Percentiles rank a stretch among this genome's conserved stretches.
phyloP scores from a whole-genome alignment of 2,888 invertebrate species.

The Philopedon plagiatum region DNA sequence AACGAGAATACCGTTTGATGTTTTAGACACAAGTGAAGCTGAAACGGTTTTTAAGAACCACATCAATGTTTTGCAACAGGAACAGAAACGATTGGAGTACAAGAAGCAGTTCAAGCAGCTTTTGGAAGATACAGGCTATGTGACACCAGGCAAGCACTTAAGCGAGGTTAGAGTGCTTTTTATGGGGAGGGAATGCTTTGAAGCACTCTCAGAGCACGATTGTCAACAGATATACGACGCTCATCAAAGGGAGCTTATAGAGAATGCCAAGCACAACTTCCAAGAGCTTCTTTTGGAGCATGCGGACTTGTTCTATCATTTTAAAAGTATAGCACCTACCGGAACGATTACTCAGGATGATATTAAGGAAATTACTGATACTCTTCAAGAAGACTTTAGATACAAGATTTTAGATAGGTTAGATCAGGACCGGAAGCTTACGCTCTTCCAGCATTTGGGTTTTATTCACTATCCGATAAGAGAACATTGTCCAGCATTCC shows the following conservation, averaged over 20 bases:
- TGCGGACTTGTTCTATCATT: conserved; percentile 93
- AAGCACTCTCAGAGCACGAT: conserved; percentile 90
- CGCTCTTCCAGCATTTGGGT: conserved; percentile 95
- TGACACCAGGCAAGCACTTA: conserved; percentile 94
- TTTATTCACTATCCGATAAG: conserved; percentile 96
- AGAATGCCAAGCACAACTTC: conserved; percentile 91
- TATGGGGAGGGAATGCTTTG: conserved; percentile 95
- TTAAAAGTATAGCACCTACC: conserved; percentile 89
- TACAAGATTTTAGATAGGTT: conserved; percentile 94
- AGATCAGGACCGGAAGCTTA: conserved; percentile 94
- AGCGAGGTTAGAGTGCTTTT: conserved; percentile 92
- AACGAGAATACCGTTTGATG: conserved; percentile 91
- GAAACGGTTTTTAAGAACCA: conserved; percentile 94
- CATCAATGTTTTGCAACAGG: conserved; percentile 91
- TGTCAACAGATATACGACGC: conserved; percentile 94
- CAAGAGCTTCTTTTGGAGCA: conserved; percentile 94
- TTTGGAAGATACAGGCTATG: conserved; percentile 93
- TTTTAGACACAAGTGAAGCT: conserved; percentile 91
- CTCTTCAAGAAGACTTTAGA: conserved; percentile 92
- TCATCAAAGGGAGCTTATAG: conserved; percentile 92
- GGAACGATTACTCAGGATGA: conserved; percentile 95
- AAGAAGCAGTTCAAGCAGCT: conserved; percentile 95
- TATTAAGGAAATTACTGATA: conserved; percentile 93
- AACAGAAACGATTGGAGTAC: conserved; percentile 93
- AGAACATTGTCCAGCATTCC: conserved; percentile 93